phyloP scores from a whole-genome alignment of 1,140 invertebrate species.

The Forficula auricularia region DNA sequence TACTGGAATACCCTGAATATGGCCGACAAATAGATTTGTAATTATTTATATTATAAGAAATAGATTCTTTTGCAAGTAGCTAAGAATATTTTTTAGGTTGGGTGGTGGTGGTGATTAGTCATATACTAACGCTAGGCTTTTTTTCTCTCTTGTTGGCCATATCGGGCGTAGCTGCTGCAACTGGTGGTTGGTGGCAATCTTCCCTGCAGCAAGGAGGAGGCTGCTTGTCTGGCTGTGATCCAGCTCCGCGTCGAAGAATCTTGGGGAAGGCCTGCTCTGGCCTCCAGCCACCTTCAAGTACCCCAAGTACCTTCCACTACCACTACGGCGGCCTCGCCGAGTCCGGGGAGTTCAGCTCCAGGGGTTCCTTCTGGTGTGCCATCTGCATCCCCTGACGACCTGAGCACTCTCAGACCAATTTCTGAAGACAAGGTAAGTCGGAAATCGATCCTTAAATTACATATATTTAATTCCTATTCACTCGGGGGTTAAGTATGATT shows the following conservation, averaged over 20 bases:
- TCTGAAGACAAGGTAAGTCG: slow-evolving; percentile 22
- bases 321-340: not conserved
- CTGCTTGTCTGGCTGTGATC: slow-evolving; percentile 44
- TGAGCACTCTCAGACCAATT: slow-evolving; percentile 19
- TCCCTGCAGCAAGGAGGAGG: slow-evolving; percentile 50
- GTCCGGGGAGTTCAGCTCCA: slow-evolving; percentile 13
- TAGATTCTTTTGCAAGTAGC: too few relatives aligned
- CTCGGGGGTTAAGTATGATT: too few relatives aligned
- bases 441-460: too few relatives aligned
- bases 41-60: too few relatives aligned
- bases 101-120: too few relatives aligned
- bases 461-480: too few relatives aligned
- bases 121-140: too few relatives aligned
- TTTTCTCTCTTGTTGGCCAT: too few relatives aligned
- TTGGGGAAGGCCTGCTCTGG: slow-evolving; percentile 28
- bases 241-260: slow-evolving; percentile 48
- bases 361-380: not conserved
- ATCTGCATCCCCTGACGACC: slow-evolving; percentile 17
- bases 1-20: too few relatives aligned
- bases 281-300: slow-evolving; percentile 11
- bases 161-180: slow-evolving; percentile 37
- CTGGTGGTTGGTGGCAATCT: slow-evolving; percentile 42
- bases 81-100: too few relatives aligned
- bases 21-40: too few relatives aligned
- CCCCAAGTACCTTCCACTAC: slow-evolving; percentile 10